phyloP scores from a whole-genome alignment of 2,888 invertebrate species.

The Formica aserva region DNA sequence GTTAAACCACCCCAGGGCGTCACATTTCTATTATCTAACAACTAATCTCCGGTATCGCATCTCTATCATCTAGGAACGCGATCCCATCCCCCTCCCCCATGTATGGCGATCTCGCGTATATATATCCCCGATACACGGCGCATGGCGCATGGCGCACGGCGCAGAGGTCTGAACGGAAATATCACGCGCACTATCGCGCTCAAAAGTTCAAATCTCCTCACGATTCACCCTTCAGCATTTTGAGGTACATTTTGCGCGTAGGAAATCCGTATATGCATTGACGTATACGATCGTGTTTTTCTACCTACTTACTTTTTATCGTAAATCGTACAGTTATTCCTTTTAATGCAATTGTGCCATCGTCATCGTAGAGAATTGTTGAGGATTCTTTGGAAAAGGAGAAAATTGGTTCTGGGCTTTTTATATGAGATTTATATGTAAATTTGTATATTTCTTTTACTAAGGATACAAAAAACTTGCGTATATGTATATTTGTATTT shows the following conservation, averaged over 20 bases:
- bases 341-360: not conserved
- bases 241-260: not conserved
- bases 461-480: not conserved
- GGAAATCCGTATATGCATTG: not conserved
- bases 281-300: not conserved
- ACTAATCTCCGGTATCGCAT: constrained; percentile 46
- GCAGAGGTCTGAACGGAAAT: not conserved
- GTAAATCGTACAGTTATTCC: not conserved
- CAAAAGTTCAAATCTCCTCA: not conserved
- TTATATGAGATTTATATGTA: not conserved
- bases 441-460: not conserved
- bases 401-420: not conserved
- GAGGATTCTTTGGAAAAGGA: not conserved
- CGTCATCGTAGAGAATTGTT: not conserved
- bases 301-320: not conserved
- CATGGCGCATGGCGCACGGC: too few relatives aligned
- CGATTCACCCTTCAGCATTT: not conserved
- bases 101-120: not conserved
- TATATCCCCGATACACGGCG: not conserved
- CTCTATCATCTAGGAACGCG: constrained; percentile 32
- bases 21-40: constrained; percentile 51
- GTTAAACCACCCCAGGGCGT: constrained; percentile 47
- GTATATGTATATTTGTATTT: not conserved
- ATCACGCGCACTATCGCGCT: not conserved
- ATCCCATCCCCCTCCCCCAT: not conserved